These are phyloP conservation scores for Theodoxus fluviatilis DNA, from an alignment of 2,888 invertebrate species.

Conservation along the genomic window DNA sequence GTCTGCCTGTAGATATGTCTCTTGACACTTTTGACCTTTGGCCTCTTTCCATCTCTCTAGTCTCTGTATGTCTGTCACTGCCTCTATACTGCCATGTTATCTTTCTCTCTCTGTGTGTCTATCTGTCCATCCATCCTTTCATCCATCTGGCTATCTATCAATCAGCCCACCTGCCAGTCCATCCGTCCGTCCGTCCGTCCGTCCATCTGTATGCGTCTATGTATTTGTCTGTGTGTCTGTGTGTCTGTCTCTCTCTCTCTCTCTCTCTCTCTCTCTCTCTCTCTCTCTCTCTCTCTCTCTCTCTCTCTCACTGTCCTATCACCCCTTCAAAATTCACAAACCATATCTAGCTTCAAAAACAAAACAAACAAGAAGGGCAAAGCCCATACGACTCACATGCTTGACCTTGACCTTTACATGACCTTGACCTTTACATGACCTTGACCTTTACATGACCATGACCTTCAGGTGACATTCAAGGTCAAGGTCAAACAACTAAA, in stretches of 20 bases:
- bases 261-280: constrained; percentile 20
- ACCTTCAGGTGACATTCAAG: no score
- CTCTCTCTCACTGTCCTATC: not conserved
- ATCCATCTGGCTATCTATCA: not conserved
- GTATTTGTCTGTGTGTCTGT: not conserved
- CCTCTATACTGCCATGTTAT: constrained; percentile 15
- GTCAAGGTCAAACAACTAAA: no score
- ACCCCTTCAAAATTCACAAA: not conserved
- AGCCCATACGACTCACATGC: no score
- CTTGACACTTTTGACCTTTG: no score
- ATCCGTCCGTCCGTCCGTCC: constrained; percentile 10
- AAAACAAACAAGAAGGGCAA: no score
- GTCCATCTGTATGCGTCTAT: not conserved
- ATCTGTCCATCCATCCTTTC: constrained; percentile 3
- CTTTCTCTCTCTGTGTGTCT: constrained; percentile 12
- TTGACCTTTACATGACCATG: no score
- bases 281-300: constrained; percentile 24
- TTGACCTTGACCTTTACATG: constrained; percentile 23
- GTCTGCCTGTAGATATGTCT: no score
- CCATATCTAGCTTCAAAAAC: constrained; percentile 14
- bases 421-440: no score
- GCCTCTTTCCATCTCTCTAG: not conserved
- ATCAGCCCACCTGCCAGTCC: not conserved
- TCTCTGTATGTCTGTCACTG: constrained; percentile 14
- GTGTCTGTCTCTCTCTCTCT: not conserved